Percentiles rank a stretch among this genome's conserved stretches.
Evolutionary conservation across 1,140 invertebrate species (phyloP).

Genomic region (Papilio polyxenes): DNA sequence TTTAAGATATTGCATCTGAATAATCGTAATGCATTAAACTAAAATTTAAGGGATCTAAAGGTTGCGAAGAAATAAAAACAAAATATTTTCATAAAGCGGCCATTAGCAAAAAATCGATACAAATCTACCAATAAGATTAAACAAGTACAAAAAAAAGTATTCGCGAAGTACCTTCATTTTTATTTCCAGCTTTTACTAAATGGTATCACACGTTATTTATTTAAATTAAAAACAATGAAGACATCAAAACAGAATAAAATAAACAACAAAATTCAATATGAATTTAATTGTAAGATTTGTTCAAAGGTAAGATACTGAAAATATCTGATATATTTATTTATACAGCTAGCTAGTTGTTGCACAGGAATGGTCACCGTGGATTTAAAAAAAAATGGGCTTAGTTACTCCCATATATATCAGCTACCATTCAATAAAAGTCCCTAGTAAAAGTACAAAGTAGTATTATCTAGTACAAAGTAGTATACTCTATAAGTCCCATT

Average conservation of each 20-base stretch:
- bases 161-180: neutral
- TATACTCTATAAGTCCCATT: too few species aligned
- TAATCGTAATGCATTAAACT: neutral
- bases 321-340: neutral
- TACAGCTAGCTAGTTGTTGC: too few species aligned
- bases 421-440: too few species aligned
- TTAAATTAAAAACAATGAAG: neutral
- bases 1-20: neutral
- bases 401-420: too few species aligned
- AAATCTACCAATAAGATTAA: neutral
- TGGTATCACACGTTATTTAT: neutral
- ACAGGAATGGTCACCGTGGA: too few species aligned
- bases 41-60: neutral
- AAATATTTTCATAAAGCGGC: neutral
- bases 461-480: too few species aligned
- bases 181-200: neutral
- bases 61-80: neutral
- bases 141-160: neutral
- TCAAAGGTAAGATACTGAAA: constrained; percentile 14
- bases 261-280: constrained; percentile 7
- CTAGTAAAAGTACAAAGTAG: too few species aligned
- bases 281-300: constrained; percentile 26
- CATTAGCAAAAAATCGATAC: constrained; percentile 1
- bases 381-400: too few species aligned
- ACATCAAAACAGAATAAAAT: constrained; percentile 7